Base-by-base conservation (phyloP, 2,888 invertebrate genomes). In the Leptothorax acervorum region DNA sequence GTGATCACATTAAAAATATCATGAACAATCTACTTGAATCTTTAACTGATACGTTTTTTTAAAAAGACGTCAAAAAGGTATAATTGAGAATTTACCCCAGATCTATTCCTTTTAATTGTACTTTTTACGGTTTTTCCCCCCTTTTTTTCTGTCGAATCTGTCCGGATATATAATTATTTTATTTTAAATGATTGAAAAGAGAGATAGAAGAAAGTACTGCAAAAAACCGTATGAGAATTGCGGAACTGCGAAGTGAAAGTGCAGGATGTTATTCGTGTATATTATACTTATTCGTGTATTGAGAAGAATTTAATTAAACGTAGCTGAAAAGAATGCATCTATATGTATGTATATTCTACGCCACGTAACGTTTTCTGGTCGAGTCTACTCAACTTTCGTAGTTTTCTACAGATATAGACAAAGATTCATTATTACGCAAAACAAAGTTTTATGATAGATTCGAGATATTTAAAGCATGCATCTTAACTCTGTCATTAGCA, bases 401-500 rank as follows among this genome's bases (percentile, higher is more conserved):
- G 12, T 70, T 60, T 35, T 45, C 23, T 60, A 18, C 18, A 71
- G 28, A 45, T 31, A 8, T 68, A 39, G 15, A 70, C 11, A 35
- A 57, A 60, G 11, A 45, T 35, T 70, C 0, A 42, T 57, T 5
- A 57, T 5, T n/a, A 12, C 12, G 4, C 12, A 2, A 48, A 60
- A 60, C n/a, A 57, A 81, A 60, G 39, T 76, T 55, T 68, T 39
- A 51, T 35, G 68, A 65, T 39, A 65, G 28, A 23, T 23, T 23
- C 23, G 23, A 62, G 2, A 42, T 15, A 9, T 79, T 79, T 39
- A 60, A 60, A 66, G 42, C n/a, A 23, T 63, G 65, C 76, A 71
- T 85, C 71, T 87, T 90, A 87, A 87, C 90, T 88, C 83, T 81
- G 86, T 84, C 89, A 91, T 92, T 91, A 91, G 87, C 85, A 70